A percentile compares a stretch with the other conserved stretches of the same genome.
Conservation (phyloP, 2,888 invertebrate genomes). For the Limnephilus rhombicus region DNA sequence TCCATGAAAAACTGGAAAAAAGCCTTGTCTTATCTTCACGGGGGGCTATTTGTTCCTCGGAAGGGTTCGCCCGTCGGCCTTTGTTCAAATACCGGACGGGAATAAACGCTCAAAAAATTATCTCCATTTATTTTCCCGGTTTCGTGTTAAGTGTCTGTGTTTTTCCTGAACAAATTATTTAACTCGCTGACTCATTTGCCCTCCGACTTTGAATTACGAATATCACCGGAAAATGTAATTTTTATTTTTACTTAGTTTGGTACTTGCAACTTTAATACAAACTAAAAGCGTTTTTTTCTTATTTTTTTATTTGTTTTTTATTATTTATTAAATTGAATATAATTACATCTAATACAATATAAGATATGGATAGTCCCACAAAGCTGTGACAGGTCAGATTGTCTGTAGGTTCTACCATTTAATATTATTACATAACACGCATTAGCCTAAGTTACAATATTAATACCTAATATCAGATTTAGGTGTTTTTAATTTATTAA, state of each 20-base stretch:
- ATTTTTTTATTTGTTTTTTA: no score
- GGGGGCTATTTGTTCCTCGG: slow-evolving; percentile 7
- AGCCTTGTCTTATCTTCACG: slow-evolving; percentile 21
- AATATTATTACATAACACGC: no score
- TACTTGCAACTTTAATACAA: neutral
- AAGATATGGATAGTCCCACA: no score
- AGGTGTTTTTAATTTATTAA: no score
- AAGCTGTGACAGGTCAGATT: no score
- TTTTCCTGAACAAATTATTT: slow-evolving; percentile 1
- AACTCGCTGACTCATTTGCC: neutral
- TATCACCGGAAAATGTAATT: neutral
- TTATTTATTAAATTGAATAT: no score
- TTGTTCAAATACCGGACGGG: slow-evolving; percentile 5
- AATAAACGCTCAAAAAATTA: neutral
- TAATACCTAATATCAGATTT: no score
- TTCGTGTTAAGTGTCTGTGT: neutral
- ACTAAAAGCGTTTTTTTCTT: neutral
- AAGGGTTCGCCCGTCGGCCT: neutral
- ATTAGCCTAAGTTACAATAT: no score
- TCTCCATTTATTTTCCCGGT: neutral
- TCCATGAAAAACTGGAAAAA: slow-evolving; percentile 28
- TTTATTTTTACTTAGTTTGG: neutral
- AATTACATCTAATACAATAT: no score
- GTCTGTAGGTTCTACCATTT: no score
- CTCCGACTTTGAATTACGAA: neutral